Evolutionary conservation across 2,888 invertebrate genomes (phyloP).

Genomic region (Drosophila kuntzei): DNA sequence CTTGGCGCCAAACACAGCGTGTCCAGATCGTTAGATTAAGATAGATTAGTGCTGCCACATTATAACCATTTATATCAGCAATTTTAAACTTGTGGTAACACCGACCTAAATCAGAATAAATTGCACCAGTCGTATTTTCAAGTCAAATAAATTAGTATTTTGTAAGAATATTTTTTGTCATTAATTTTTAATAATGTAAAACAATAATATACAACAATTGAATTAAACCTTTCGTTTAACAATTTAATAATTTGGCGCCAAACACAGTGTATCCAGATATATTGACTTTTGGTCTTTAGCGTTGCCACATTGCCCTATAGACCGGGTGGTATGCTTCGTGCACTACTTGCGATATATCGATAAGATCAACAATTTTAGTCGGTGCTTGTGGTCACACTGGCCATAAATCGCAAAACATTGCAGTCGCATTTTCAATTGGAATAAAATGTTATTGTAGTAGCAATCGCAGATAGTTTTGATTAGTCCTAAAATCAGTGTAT

Average conservation of each 20-base stretch:
- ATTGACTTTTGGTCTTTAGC: no score
- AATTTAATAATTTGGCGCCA: no score
- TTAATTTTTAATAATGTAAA: no score
- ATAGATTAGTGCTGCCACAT: background rate
- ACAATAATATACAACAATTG: no score
- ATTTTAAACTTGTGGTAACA: slow-evolving; percentile 29
- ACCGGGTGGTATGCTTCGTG: no score
- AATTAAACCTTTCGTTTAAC: no score
- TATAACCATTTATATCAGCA: background rate
- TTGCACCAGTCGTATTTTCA: slow-evolving; percentile 60
- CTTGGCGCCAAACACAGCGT: no score
- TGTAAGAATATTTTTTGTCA: no score
- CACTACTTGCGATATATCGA: no score
- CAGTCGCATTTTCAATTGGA: slow-evolving; percentile 57
- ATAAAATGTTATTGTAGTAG: slow-evolving; percentile 63
- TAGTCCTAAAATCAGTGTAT: slow-evolving; percentile 5
- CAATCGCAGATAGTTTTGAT: slow-evolving; percentile 16
- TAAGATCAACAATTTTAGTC: no score
- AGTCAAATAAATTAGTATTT: background rate
- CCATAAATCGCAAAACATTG: slow-evolving; percentile 49
- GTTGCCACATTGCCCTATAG: no score
- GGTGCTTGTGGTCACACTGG: slow-evolving; percentile 50
- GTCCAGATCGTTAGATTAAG: background rate
- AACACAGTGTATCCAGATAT: no score
- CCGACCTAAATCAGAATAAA: slow-evolving; percentile 40